A percentile compares a stretch with the other conserved stretches of the same genome.
phyloP scores from a whole-genome alignment of 2,797 vertebrate genomes.

The Craterocephalus amniculus region DNA sequence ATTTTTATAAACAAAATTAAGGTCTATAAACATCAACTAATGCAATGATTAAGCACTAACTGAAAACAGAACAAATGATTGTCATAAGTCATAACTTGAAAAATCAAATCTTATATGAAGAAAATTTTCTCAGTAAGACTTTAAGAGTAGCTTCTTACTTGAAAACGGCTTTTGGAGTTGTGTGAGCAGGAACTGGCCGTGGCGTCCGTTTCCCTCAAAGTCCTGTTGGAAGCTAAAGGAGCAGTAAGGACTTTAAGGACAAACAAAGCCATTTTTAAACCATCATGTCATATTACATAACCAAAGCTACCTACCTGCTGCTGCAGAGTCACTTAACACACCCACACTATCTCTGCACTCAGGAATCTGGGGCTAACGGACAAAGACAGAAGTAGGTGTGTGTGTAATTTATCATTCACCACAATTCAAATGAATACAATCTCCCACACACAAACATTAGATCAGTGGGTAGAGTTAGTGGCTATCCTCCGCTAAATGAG shows the following conservation, averaged over 20 bases:
- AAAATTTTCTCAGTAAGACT: slow-evolving; percentile 4
- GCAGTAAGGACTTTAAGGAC: slow-evolving; percentile 5
- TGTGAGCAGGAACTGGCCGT: slow-evolving; percentile 37
- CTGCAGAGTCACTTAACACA: slow-evolving; percentile 60
- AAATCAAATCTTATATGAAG: slow-evolving; percentile 45
- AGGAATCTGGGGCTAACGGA: slow-evolving; percentile 82
- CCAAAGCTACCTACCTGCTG: slow-evolving; percentile 69
- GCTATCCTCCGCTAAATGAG: slow-evolving; percentile 46
- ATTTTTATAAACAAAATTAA: slow-evolving; percentile 39
- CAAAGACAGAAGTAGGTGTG: slow-evolving; percentile 27
- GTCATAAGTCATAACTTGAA: neutral
- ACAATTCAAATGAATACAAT: neutral
- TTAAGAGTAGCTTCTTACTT: slow-evolving; percentile 67
- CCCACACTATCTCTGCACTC: slow-evolving; percentile 75
- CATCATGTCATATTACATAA: slow-evolving; percentile 8
- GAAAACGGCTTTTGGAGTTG: slow-evolving; percentile 72
- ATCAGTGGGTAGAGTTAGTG: slow-evolving; percentile 27
- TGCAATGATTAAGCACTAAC: slow-evolving; percentile 16
- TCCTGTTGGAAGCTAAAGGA: slow-evolving; percentile 59
- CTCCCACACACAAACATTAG: slow-evolving; percentile 6
- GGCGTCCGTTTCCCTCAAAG: slow-evolving; percentile 49
- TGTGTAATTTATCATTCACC: neutral
- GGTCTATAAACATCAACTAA: slow-evolving; percentile 15
- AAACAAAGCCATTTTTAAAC: slow-evolving; percentile 19
- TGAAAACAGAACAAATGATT: slow-evolving; percentile 16